These are phyloP conservation scores for Yoshiicerus persimilis DNA, from an alignment of 1,140 invertebrate genomes.

Conservation along the genomic window DNA sequence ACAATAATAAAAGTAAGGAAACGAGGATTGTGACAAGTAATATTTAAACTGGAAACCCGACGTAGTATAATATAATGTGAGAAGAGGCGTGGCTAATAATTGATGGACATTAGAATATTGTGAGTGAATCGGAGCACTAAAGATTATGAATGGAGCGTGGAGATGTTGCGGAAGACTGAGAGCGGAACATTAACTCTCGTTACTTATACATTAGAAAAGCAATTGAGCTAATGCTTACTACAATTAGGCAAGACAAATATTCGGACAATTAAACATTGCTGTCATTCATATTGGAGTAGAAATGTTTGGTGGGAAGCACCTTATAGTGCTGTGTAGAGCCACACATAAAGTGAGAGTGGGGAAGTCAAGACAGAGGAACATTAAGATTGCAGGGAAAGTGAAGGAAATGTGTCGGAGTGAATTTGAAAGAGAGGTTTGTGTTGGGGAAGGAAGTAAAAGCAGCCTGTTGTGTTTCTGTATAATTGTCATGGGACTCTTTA, in stretches of 20 bases:
- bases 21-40: no score
- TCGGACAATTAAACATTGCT: not conserved
- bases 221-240: not conserved
- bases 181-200: not conserved
- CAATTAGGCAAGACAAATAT: not conserved
- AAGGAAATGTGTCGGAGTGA: not conserved
- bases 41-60: no score
- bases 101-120: no score
- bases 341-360: not conserved
- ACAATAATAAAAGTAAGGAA: no score
- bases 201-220: not conserved
- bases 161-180: not conserved
- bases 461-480: not conserved
- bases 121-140: not conserved
- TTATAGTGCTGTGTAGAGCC: no score
- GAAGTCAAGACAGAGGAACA: not conserved
- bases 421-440: not conserved
- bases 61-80: no score
- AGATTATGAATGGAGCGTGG: not conserved
- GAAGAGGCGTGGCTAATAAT: no score
- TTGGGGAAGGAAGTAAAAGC: not conserved
- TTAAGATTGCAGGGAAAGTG: not conserved
- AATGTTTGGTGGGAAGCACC: not conserved
- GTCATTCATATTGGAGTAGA: not conserved
- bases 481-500: constrained; percentile 19